phyloP scores from a whole-genome alignment of 1,140 invertebrate genomes.

The Panagrolaimus sp. region DNA sequence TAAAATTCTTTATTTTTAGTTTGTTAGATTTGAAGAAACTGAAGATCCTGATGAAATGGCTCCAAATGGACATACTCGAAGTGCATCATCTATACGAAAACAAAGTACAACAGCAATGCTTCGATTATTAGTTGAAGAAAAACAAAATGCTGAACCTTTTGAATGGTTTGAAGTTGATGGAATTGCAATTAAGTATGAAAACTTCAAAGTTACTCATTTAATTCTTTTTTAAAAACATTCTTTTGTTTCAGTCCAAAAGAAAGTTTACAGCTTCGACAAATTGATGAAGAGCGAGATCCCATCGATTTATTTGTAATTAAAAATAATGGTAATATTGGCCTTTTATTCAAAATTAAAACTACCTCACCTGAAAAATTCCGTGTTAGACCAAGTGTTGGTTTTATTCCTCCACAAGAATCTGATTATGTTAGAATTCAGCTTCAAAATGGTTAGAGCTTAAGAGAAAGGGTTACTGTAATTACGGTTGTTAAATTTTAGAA shows the following conservation, averaged over 20 bases:
- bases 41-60: background rate
- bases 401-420: slow-evolving; percentile 64
- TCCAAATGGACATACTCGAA: background rate
- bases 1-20: background rate
- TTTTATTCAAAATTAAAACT: slow-evolving; percentile 67
- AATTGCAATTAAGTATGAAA: background rate
- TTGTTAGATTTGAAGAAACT: background rate
- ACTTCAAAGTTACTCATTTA: background rate
- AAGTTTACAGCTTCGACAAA: background rate
- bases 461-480: too few relatives aligned
- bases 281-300: background rate
- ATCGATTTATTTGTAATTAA: background rate
- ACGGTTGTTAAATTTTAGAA: too few relatives aligned
- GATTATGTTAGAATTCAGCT: slow-evolving; percentile 58
- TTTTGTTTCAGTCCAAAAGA: background rate
- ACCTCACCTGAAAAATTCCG: slow-evolving; percentile 79
- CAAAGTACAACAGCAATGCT: background rate
- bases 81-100: background rate
- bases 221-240: background rate
- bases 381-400: slow-evolving; percentile 75
- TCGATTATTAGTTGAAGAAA: background rate
- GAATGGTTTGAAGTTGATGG: slow-evolving; percentile 6
- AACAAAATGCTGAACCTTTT: background rate
- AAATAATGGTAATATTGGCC: background rate
- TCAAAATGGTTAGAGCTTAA: slow-evolving; percentile 29